Evolutionary conservation across 2,888 invertebrate genomes (phyloP).

Genomic region (Dryobotodes eremita): DNA sequence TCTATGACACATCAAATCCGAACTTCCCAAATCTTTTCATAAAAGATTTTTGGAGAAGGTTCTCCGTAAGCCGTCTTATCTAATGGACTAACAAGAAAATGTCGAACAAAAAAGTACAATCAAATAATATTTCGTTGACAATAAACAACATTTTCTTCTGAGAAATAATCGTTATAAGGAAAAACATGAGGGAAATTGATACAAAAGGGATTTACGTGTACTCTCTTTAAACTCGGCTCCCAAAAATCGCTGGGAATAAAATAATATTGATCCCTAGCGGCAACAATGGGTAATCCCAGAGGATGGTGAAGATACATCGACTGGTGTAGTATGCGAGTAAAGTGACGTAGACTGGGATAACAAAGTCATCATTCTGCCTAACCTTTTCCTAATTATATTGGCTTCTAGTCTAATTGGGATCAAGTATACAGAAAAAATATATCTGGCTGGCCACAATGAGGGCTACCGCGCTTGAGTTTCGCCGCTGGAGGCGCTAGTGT

Average conservation of each 20-base stretch:
- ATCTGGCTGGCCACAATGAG: not conserved
- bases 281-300: conserved; percentile 50
- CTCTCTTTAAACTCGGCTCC: conserved; percentile 53
- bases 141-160: conserved; percentile 31
- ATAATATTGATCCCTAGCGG: conserved; percentile 59
- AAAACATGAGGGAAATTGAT: conserved; percentile 44
- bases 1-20: conserved; percentile 7
- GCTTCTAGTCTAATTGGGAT: not conserved
- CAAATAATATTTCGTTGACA: conserved; percentile 39
- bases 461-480: too few species aligned
- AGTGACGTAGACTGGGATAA: not conserved
- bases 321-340: conserved; percentile 5
- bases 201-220: conserved; percentile 58
- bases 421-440: not conserved
- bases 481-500: too few species aligned
- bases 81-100: conserved; percentile 28
- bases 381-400: not conserved
- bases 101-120: conserved; percentile 34
- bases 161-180: conserved; percentile 41
- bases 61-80: conserved; percentile 6
- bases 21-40: conserved; percentile 4
- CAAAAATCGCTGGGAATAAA: conserved; percentile 39
- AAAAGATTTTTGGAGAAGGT: not conserved
- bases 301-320: conserved; percentile 35
- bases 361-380: not conserved